Evolutionary conservation across 2,888 invertebrate species (phyloP), one percentile per base, ranked within the genome.

Genomic region (Lasioglossum figueresi): DNA sequence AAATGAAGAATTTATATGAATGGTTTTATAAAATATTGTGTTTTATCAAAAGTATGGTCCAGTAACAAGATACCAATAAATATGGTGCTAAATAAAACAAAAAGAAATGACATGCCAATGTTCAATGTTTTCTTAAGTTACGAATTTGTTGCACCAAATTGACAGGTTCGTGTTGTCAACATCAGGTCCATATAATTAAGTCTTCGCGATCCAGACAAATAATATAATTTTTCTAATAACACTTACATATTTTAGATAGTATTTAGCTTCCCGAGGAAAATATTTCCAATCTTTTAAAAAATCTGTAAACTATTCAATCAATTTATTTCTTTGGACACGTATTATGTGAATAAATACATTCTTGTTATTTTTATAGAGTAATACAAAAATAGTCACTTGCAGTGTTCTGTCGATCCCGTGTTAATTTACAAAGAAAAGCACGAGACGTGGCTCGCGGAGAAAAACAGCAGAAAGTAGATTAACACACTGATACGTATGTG

Each of bases 401-500:
- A 56, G n/a, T n/a, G 56, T 56, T n/a, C 4, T 12, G n/a, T 56
- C 56, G 56, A 56, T 56, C 56, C n/a, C 4, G 56, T n/a, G n/a
- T 40, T 37, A 70, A 43, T 40, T 70, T 40, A 14, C n/a, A 2
- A 70, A 70, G 70, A 40, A 70, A 40, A 40, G n/a, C 12, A 14
- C n/a, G 5, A 68, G 68, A 40, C 23, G 40, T 27, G n/a, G 56
- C 12, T 5, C 40, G 40, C n/a, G 8, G 8, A 19, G 72, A 59
- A 71, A 59, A 76, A 52, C 74, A 45, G 8, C 3, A 43, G 63
- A 80, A 72, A 59, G 73, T 48, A n/a, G 68, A 84, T 66, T 27
- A 79, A 84, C 59, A 52, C 75, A 37, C 73, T 70, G 84, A 84
- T 83, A 52, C 31, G 16, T 45, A 23, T 40, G 16, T 56, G 68